Percentiles rank a stretch among this genome's conserved stretches.
Evolutionary conservation across 2,888 invertebrate genomes (phyloP).

Genomic region (Cepaea hortensis): DNA sequence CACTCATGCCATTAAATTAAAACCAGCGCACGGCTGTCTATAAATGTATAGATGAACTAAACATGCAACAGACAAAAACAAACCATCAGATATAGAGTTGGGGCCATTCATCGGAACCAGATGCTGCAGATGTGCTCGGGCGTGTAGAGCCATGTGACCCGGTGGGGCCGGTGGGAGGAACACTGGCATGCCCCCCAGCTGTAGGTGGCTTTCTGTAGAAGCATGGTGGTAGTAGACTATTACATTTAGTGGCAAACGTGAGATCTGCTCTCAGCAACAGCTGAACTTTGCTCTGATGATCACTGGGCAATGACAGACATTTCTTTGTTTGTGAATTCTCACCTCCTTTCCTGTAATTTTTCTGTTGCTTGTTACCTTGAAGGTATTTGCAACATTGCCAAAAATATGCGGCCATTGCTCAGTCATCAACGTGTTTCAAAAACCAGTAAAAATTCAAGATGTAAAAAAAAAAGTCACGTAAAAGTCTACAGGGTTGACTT

Average conservation of each 20-base stretch:
- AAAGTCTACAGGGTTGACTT: too few relatives aligned
- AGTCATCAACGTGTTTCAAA: neutral
- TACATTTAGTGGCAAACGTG: neutral
- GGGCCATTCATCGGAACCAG: conserved; percentile 36
- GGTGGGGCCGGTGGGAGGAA: conserved; percentile 44
- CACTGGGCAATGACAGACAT: neutral
- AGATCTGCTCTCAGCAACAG: neutral
- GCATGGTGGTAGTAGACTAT: conserved; percentile 9
- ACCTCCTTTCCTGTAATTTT: too few relatives aligned
- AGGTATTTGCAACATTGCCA: too few relatives aligned
- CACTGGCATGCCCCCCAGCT: conserved; percentile 44
- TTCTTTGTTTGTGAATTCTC: too few relatives aligned
- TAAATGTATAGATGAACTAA: too few relatives aligned
- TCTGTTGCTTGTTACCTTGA: too few relatives aligned
- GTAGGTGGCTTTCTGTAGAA: conserved; percentile 41
- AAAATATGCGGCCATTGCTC: too few relatives aligned
- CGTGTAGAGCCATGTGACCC: conserved; percentile 23
- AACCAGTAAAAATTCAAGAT: neutral
- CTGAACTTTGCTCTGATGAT: neutral
- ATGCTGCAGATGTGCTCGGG: conserved; percentile 25
- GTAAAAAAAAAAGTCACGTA: too few relatives aligned
- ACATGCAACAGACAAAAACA: conserved; percentile 13
- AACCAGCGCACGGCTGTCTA: too few relatives aligned
- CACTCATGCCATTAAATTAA: too few relatives aligned
- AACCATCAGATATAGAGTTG: conserved; percentile 40